phyloP scores from a whole-genome alignment of 2,113 vertebrate species.

The Pipa parva region DNA sequence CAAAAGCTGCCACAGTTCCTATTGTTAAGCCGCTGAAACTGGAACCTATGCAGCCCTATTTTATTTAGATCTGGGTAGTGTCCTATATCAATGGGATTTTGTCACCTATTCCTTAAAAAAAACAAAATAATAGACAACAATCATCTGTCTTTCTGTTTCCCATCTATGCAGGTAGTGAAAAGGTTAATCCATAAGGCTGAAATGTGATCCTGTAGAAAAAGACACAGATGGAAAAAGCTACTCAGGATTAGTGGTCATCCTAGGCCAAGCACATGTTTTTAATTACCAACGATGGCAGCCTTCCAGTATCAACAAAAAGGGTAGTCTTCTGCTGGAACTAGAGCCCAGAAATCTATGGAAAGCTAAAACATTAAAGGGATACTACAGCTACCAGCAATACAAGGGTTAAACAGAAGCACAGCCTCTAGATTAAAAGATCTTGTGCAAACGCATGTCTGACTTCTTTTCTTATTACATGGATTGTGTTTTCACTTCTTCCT shows the following conservation, averaged over 20 bases:
- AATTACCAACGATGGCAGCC: slow-evolving; percentile 10
- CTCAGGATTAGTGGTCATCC: not conserved
- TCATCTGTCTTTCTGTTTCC: not conserved
- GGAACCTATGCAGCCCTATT: too few species aligned
- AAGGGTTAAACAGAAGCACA: too few species aligned
- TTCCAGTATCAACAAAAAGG: not conserved
- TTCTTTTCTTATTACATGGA: too few species aligned
- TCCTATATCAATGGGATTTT: too few species aligned
- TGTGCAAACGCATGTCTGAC: too few species aligned
- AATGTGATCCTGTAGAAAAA: not conserved
- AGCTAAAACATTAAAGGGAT: not conserved
- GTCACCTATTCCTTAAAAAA: too few species aligned
- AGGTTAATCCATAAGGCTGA: not conserved
- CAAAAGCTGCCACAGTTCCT: too few species aligned
- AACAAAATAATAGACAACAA: too few species aligned
- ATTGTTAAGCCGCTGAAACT: too few species aligned
- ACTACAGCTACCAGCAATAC: not conserved
- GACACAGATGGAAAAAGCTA: slow-evolving; percentile 14
- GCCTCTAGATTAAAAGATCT: too few species aligned
- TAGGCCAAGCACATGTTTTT: slow-evolving; percentile 4
- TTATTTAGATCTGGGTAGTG: too few species aligned
- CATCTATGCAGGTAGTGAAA: not conserved
- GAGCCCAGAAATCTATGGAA: not conserved
- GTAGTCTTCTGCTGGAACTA: not conserved
- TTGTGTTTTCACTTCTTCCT: too few species aligned